phyloP scores from a whole-genome alignment of 2,888 invertebrate species.

The Papilio protenor region DNA sequence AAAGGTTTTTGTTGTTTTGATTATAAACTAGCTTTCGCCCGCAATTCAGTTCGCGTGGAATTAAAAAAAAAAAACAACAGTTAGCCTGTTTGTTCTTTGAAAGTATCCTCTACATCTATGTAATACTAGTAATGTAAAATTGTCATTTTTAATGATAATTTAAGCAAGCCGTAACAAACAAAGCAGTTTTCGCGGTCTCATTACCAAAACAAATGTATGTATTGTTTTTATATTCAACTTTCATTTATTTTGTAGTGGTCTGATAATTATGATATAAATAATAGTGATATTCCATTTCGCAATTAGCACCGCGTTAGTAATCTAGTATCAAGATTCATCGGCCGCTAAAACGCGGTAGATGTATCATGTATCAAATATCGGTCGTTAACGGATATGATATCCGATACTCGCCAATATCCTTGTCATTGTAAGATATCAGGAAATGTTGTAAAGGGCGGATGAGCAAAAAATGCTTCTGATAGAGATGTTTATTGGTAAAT shows the following conservation, averaged over 20 bases:
- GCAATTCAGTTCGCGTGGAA: too few relatives aligned
- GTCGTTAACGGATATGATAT: constrained; percentile 61
- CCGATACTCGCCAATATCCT: constrained; percentile 55
- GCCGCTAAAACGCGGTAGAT: background rate
- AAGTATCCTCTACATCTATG: too few relatives aligned
- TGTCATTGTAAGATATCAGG: constrained; percentile 46
- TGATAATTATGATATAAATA: constrained; percentile 8
- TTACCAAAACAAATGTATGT: background rate
- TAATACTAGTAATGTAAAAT: too few relatives aligned
- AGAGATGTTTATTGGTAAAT: constrained; percentile 55
- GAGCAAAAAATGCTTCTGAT: constrained; percentile 60
- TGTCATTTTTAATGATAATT: background rate
- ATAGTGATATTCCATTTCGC: constrained; percentile 29
- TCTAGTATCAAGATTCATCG: constrained; percentile 45
- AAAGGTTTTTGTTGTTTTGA: background rate
- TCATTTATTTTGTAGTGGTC: background rate
- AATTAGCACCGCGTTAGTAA: constrained; percentile 44
- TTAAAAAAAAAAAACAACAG: too few relatives aligned
- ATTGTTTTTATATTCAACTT: background rate
- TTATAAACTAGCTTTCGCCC: too few relatives aligned
- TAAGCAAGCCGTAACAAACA: background rate
- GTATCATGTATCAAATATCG: constrained; percentile 48
- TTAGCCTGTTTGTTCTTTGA: too few relatives aligned
- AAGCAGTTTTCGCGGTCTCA: too few relatives aligned
- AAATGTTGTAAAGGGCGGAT: constrained; percentile 54